Conservation (phyloP, 2,888 invertebrate species). For the Steinernema hermaphroditum region DNA sequence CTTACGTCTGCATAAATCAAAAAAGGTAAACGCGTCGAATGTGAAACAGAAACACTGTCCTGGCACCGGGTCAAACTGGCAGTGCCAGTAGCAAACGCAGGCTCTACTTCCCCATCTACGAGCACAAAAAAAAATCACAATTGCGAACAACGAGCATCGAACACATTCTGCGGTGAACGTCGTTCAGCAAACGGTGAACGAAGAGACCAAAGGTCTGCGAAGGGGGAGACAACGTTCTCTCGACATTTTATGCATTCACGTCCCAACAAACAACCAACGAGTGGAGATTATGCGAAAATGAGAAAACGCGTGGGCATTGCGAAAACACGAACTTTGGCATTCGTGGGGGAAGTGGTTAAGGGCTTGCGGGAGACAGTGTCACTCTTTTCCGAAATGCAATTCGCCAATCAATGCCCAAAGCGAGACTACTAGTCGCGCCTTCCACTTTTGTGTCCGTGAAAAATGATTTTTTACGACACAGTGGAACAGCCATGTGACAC, state of each 20-base stretch:
- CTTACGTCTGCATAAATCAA: too few relatives aligned
- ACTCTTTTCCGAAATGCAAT: not conserved
- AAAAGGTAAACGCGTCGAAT: too few relatives aligned
- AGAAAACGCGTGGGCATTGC: not conserved
- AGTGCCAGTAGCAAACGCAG: too few relatives aligned
- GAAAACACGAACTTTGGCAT: not conserved
- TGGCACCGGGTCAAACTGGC: too few relatives aligned
- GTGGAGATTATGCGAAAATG: not conserved
- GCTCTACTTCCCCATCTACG: not conserved
- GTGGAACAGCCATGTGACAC: constrained; percentile 12
- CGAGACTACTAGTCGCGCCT: constrained; percentile 7
- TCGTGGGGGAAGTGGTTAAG: not conserved
- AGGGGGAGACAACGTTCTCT: not conserved
- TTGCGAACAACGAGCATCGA: not conserved
- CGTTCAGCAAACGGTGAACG: not conserved
- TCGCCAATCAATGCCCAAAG: constrained; percentile 7
- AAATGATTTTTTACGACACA: constrained; percentile 7
- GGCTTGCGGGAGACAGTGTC: too few relatives aligned
- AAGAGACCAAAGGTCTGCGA: not conserved
- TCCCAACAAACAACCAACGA: not conserved
- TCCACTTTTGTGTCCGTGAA: constrained; percentile 8
- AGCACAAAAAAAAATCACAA: not conserved
- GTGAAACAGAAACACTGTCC: too few relatives aligned
- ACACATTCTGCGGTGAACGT: not conserved
- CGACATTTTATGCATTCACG: not conserved